Conservation (phyloP, 2,797 vertebrate genomes). For the Amblyopsis hoosieri region DNA sequence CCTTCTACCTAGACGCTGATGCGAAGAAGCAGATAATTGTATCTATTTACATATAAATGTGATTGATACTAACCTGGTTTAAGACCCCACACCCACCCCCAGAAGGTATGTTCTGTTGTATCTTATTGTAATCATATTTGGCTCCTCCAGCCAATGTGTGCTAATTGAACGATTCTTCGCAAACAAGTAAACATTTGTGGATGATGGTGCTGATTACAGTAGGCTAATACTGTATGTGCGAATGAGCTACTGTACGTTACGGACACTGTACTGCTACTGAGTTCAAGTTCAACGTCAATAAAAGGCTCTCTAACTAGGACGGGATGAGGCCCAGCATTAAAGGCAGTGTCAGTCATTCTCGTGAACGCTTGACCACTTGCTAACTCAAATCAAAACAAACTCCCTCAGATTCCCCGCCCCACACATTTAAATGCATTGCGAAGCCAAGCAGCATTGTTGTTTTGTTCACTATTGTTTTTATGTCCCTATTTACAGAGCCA, state of each 20-base stretch:
- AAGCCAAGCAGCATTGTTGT: too few relatives aligned
- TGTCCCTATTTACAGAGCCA: too few relatives aligned
- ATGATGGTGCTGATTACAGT: conserved; percentile 37
- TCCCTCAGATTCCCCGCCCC: too few relatives aligned
- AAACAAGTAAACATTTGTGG: conserved; percentile 58
- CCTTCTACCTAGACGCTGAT: conserved; percentile 34
- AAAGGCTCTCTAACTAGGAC: too few relatives aligned
- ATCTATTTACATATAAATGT: conserved; percentile 69
- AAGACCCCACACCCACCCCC: conserved; percentile 39
- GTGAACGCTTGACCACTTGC: too few relatives aligned
- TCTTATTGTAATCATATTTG: conserved; percentile 61
- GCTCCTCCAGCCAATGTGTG: conserved; percentile 57
- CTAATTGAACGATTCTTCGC: conserved; percentile 68
- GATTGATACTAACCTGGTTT: conserved; percentile 43
- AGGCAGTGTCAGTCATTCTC: too few relatives aligned
- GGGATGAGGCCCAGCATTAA: too few relatives aligned
- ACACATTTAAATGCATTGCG: too few relatives aligned
- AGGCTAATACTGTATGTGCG: conserved; percentile 53
- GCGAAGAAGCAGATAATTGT: conserved; percentile 1
- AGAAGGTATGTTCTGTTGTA: conserved; percentile 41
- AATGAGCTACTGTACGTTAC: conserved; percentile 15
- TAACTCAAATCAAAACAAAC: too few relatives aligned
- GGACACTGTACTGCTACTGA: background rate
- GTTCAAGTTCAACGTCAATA: too few relatives aligned
- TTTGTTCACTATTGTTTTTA: too few relatives aligned